Percentiles rank a stretch among this genome's conserved stretches.
Conservation (phyloP, 2,113 vertebrate species). For the Sinocyclocheilus anshuiensis region DNA sequence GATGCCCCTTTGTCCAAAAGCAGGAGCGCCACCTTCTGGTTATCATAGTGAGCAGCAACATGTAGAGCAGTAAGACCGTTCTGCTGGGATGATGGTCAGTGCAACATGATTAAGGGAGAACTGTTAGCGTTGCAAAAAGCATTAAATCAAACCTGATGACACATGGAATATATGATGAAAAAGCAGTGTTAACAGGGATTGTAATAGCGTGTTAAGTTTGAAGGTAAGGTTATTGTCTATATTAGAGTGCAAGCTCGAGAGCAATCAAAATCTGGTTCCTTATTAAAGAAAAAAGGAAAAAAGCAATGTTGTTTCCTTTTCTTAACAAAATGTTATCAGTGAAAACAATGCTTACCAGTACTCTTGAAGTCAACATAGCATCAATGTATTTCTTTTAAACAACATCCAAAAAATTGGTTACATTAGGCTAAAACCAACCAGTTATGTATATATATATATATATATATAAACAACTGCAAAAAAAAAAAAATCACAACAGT, state of each 20-base stretch:
- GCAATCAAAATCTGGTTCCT: constrained; percentile 46
- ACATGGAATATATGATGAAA: constrained; percentile 22
- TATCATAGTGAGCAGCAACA: constrained; percentile 97
- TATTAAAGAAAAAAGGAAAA: constrained; percentile 57
- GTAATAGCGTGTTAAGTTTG: constrained; percentile 31
- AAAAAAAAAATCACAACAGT: not conserved
- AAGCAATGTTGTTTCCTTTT: constrained; percentile 34
- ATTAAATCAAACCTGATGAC: constrained; percentile 43
- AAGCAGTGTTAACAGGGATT: constrained; percentile 46
- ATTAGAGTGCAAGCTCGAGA: constrained; percentile 53
- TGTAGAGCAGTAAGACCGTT: constrained; percentile 97
- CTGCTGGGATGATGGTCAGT: constrained; percentile 79
- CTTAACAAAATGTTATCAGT: constrained; percentile 51
- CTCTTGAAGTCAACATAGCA: constrained; percentile 61
- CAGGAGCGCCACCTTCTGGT: constrained; percentile 97
- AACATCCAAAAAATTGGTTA: constrained; percentile 38
- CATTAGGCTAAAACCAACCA: constrained; percentile 24
- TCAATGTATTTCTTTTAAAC: constrained; percentile 57
- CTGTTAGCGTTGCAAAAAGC: constrained; percentile 57
- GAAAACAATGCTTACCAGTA: constrained; percentile 60
- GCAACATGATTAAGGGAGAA: constrained; percentile 55
- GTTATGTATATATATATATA: not conserved
- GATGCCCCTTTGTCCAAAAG: constrained; percentile 95
- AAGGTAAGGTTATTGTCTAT: constrained; percentile 42
- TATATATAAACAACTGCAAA: too few species aligned